Percentiles rank a stretch among this genome's conserved stretches.
phyloP scores from a whole-genome alignment of 2,888 invertebrate genomes.

The Molanna angustata region DNA sequence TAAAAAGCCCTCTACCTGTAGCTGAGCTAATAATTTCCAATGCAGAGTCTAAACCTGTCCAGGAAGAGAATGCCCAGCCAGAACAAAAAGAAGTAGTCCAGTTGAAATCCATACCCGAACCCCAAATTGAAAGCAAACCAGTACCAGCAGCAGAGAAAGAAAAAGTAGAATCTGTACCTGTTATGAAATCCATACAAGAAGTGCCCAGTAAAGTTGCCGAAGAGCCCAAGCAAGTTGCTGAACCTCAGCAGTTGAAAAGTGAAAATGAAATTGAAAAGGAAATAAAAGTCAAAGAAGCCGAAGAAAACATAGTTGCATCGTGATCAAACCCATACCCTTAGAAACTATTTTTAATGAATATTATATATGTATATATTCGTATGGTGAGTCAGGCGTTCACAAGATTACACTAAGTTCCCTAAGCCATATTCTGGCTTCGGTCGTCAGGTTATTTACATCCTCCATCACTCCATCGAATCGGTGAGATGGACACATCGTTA shows the following conservation, averaged over 20 bases:
- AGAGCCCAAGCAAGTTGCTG: no score
- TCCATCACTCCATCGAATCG: no score
- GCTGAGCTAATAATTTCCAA: conserved; percentile 23
- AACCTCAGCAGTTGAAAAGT: conserved; percentile 10
- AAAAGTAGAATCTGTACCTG: background rate
- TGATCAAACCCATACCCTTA: no score
- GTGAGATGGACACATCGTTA: no score
- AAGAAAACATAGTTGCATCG: no score
- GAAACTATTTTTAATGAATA: no score
- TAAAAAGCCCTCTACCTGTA: conserved; percentile 43
- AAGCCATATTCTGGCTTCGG: no score
- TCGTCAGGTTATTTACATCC: no score
- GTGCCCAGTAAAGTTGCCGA: background rate
- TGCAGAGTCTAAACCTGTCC: conserved; percentile 8
- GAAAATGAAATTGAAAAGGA: background rate
- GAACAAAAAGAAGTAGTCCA: background rate
- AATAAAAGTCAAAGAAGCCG: background rate
- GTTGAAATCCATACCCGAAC: conserved; percentile 2
- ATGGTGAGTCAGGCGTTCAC: no score
- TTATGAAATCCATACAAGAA: no score
- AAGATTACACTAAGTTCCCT: no score
- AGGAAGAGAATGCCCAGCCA: background rate
- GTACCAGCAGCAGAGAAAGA: conserved; percentile 16
- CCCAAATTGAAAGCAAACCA: conserved; percentile 6
- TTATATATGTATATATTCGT: no score